A percentile compares a stretch with the other conserved stretches of the same genome.
These are phyloP conservation scores for Rugalucina vietnamica DNA, from an alignment of 2,888 invertebrate genomes.

Conservation along the genomic window DNA sequence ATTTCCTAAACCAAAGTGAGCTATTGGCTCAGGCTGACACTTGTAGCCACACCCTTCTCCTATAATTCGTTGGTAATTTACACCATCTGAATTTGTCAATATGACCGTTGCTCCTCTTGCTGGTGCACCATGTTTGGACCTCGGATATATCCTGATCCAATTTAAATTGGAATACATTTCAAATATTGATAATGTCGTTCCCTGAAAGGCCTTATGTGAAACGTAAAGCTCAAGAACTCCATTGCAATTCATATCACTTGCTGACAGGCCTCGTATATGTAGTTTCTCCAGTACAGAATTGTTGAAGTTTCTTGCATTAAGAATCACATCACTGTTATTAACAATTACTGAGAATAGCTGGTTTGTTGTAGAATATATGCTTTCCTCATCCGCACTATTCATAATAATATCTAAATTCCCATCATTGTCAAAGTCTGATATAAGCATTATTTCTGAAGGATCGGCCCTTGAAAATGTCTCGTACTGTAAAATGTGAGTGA, in stretches of 20 bases:
- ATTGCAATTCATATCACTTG: constrained; percentile 76
- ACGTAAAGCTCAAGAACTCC: constrained; percentile 77
- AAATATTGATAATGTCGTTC: constrained; percentile 36
- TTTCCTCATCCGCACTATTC: constrained; percentile 26
- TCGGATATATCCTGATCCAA: constrained; percentile 75
- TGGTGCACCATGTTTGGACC: constrained; percentile 75
- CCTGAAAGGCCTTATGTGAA: constrained; percentile 65
- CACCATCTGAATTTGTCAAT: constrained; percentile 59
- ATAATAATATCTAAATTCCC: constrained; percentile 71
- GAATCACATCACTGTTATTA: background rate
- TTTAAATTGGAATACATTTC: constrained; percentile 38
- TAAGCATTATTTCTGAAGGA: constrained; percentile 67
- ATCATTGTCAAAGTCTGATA: constrained; percentile 77
- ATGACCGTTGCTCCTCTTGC: constrained; percentile 77
- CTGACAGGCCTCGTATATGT: constrained; percentile 66
- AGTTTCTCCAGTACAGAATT: background rate
- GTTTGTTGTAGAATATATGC: constrained; percentile 14
- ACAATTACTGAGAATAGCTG: constrained; percentile 5
- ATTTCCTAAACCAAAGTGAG: constrained; percentile 77
- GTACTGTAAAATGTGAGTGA: background rate
- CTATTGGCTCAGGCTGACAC: constrained; percentile 79
- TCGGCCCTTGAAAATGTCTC: constrained; percentile 55
- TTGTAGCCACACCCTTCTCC: constrained; percentile 78
- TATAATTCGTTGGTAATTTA: constrained; percentile 63
- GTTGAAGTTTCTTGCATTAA: background rate